Conservation (phyloP, 2,888 invertebrate genomes). For the Acrobasis suavella region DNA sequence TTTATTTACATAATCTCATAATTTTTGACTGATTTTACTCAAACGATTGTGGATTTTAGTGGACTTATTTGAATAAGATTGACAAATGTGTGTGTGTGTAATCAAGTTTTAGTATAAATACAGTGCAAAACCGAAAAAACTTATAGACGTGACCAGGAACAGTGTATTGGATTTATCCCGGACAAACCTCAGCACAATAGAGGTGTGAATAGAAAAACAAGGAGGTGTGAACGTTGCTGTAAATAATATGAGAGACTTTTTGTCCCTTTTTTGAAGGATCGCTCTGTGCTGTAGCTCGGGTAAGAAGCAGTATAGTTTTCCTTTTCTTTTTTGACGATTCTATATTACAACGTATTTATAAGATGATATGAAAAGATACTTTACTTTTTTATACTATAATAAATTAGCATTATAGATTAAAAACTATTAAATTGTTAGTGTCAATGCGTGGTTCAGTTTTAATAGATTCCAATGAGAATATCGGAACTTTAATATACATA, state of each 20-base stretch:
- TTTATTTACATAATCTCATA: not conserved
- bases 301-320: conserved; percentile 1
- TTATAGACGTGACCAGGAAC: conserved; percentile 12
- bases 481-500: not conserved
- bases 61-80: not conserved
- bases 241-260: conserved; percentile 12
- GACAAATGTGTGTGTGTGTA: not conserved
- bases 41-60: not conserved
- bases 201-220: conserved; percentile 45
- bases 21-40: not conserved
- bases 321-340: not conserved
- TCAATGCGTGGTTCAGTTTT: not conserved
- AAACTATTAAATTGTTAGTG: no score
- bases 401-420: no score
- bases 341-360: not conserved
- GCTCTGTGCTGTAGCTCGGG: conserved; percentile 2
- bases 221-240: conserved; percentile 36
- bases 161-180: conserved; percentile 48
- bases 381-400: no score
- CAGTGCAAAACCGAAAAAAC: conserved; percentile 8
- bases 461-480: conserved; percentile 11
- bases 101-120: not conserved
- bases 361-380: no score
- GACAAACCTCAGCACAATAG: conserved; percentile 32
- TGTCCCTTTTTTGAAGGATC: conserved; percentile 12